These are phyloP conservation scores for Pyrochroa serraticornis DNA, from an alignment of 2,888 invertebrate species.

Conservation along the genomic window DNA sequence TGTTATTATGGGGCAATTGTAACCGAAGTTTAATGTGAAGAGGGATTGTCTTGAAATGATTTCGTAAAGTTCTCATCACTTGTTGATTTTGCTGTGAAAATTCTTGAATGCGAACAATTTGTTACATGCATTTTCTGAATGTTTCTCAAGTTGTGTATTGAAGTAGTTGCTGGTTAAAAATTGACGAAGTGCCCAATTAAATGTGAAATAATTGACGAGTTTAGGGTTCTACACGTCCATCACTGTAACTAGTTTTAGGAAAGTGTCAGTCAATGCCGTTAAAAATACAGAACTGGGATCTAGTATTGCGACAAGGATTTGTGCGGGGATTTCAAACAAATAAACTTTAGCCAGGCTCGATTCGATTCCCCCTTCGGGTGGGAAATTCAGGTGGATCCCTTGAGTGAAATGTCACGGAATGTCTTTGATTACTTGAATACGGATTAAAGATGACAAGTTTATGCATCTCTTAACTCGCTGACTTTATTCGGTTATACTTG, in stretches of 20 bases:
- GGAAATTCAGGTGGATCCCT: constrained; percentile 41
- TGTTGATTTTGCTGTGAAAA: too few relatives aligned
- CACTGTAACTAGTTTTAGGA: constrained; percentile 1
- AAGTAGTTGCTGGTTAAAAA: too few relatives aligned
- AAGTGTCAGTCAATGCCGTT: constrained; percentile 24
- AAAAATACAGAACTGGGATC: constrained; percentile 26
- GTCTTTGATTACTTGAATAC: constrained; percentile 42
- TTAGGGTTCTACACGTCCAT: background rate
- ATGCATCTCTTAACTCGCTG: constrained; percentile 27
- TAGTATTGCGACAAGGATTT: constrained; percentile 29
- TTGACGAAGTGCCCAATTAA: too few relatives aligned
- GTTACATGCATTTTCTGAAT: too few relatives aligned
- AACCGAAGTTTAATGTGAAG: too few relatives aligned
- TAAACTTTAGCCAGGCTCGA: constrained; percentile 37
- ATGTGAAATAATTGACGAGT: background rate
- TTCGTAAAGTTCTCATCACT: too few relatives aligned
- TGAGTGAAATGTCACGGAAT: constrained; percentile 43
- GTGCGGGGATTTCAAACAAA: constrained; percentile 37
- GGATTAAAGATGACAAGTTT: constrained; percentile 45
- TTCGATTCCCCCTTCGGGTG: constrained; percentile 34
- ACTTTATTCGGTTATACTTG: constrained; percentile 14
- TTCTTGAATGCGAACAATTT: too few relatives aligned
- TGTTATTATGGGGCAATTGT: too few relatives aligned
- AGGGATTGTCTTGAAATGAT: too few relatives aligned
- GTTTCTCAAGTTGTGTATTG: too few relatives aligned